phyloP scores from a whole-genome alignment of 2,888 invertebrate species.

The Theristus sp. region DNA sequence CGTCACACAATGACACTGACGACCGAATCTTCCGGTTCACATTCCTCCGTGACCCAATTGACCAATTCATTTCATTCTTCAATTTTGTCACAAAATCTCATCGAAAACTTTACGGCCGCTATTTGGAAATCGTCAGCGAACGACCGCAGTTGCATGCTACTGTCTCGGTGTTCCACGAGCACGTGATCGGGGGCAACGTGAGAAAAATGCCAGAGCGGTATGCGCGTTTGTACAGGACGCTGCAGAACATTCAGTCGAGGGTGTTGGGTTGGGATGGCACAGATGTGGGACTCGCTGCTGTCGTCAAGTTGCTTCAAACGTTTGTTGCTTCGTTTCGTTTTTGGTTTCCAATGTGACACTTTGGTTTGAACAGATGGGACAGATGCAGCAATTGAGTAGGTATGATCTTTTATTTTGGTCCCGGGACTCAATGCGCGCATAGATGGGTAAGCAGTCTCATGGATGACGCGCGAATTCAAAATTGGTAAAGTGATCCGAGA shows the following conservation, averaged over 20 bases:
- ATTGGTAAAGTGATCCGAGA: no score
- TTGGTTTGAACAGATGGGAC: no score
- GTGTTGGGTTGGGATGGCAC: neutral
- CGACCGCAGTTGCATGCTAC: neutral
- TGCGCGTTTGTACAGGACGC: neutral
- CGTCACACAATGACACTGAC: no score
- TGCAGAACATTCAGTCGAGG: neutral
- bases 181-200: neutral
- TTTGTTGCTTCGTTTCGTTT: no score
- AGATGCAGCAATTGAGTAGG: neutral
- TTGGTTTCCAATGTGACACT: no score
- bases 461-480: no score
- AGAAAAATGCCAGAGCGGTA: neutral
- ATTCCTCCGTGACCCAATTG: neutral
- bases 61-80: neutral
- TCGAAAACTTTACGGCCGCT: neutral
- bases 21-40: neutral
- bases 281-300: neutral
- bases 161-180: neutral
- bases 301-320: no score
- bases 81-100: neutral
- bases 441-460: no score
- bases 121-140: neutral
- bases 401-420: no score
- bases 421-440: no score